A percentile compares a stretch with the other conserved stretches of the same genome.
These are phyloP conservation scores for Standfussiana lucernea DNA, from an alignment of 2,888 invertebrate genomes.

Conservation along the genomic window DNA sequence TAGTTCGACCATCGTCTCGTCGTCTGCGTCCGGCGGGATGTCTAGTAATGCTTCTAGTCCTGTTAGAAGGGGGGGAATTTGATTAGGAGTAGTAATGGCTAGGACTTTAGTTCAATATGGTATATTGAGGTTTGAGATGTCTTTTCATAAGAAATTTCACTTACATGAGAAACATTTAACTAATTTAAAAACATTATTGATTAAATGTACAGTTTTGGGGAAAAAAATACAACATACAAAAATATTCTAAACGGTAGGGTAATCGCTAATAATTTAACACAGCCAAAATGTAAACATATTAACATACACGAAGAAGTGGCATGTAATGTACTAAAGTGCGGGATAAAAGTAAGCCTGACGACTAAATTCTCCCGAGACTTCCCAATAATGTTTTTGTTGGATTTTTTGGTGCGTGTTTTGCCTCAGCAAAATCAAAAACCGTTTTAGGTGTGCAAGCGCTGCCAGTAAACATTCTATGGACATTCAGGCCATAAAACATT, in stretches of 20 bases:
- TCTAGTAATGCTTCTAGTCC: constrained; percentile 95
- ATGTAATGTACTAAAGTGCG: too few relatives aligned
- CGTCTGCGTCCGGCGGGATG: constrained; percentile 98
- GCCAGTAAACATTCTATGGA: background rate
- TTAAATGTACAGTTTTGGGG: too few relatives aligned
- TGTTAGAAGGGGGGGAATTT: constrained; percentile 8
- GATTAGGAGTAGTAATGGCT: background rate
- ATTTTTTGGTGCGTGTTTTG: background rate
- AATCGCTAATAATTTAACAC: too few relatives aligned
- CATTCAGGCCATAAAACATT: background rate
- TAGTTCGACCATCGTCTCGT: constrained; percentile 98
- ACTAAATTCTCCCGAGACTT: background rate
- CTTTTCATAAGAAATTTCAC: too few relatives aligned
- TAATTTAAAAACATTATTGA: too few relatives aligned
- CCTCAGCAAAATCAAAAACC: background rate
- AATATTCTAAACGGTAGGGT: too few relatives aligned
- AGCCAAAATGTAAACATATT: too few relatives aligned
- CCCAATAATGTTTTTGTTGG: background rate
- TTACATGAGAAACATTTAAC: too few relatives aligned
- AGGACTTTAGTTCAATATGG: background rate
- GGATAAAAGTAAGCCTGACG: background rate
- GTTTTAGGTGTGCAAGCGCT: background rate
- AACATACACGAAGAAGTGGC: too few relatives aligned
- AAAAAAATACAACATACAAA: too few relatives aligned
- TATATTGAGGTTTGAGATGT: too few relatives aligned